These are phyloP conservation scores for Drosophila quinaria DNA, from an alignment of 2,888 invertebrate genomes.

Conservation along the genomic window DNA sequence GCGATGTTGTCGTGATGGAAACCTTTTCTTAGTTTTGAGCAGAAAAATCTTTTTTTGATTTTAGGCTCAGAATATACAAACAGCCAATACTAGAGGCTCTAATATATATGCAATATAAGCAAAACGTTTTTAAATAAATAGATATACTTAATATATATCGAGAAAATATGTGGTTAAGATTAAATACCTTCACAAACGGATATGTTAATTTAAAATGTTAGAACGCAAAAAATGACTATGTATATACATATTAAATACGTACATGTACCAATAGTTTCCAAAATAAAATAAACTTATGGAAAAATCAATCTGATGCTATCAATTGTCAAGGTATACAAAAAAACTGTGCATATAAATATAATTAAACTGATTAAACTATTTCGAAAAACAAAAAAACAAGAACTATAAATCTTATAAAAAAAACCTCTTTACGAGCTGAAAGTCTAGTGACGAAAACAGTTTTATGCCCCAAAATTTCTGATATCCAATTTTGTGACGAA, in stretches of 20 bases:
- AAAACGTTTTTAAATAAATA: constrained; percentile 71
- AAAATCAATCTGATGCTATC: not conserved
- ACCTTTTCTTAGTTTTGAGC: constrained; percentile 62
- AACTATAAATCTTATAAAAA: too few species aligned
- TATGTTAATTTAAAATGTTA: not conserved
- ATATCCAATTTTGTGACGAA: too few species aligned
- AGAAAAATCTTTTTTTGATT: constrained; percentile 45
- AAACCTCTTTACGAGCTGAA: too few species aligned
- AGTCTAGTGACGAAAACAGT: too few species aligned
- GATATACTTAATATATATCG: constrained; percentile 19
- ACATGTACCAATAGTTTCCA: constrained; percentile 11
- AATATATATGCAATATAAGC: constrained; percentile 51
- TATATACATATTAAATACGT: constrained; percentile 15
- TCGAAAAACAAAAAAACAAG: constrained; percentile 54
- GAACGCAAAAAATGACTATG: not conserved
- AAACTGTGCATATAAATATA: constrained; percentile 45
- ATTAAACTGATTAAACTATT: constrained; percentile 57
- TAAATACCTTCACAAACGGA: constrained; percentile 28
- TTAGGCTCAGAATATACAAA: constrained; percentile 38
- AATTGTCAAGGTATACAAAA: constrained; percentile 8
- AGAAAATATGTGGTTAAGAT: constrained; percentile 14
- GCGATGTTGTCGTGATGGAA: constrained; percentile 56
- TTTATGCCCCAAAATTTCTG: too few species aligned
- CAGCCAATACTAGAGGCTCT: constrained; percentile 33
- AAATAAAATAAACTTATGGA: constrained; percentile 11